Evolutionary conservation across 1,140 invertebrate genomes (phyloP).

Genomic region (Pseudoatta argentina): DNA sequence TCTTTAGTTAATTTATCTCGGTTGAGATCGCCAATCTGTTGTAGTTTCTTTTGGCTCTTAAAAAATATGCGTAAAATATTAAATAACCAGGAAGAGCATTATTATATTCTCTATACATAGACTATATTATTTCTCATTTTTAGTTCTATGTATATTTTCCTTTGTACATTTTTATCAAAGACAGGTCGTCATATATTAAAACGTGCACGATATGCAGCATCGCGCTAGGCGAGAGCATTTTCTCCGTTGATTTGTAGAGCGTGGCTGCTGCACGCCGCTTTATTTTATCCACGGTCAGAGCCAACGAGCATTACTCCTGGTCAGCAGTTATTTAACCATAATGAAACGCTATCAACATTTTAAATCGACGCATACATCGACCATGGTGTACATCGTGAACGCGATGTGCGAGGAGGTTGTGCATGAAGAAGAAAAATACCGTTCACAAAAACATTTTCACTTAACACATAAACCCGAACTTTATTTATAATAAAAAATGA

Average conservation of each 20-base stretch:
- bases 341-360: constrained; percentile 62
- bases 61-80: background rate
- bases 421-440: constrained; percentile 10
- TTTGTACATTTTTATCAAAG: constrained; percentile 14
- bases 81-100: background rate
- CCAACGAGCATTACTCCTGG: constrained; percentile 25
- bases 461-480: background rate
- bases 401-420: constrained; percentile 7
- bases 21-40: background rate
- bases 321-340: constrained; percentile 61
- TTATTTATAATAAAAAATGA: background rate
- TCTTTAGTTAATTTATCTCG: constrained; percentile 1
- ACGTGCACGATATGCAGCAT: constrained; percentile 18
- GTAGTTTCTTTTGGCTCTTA: background rate
- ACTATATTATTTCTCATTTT: constrained; percentile 21
- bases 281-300: constrained; percentile 77
- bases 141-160: background rate
- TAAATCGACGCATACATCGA: constrained; percentile 36
- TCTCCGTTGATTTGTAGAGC: constrained; percentile 80
- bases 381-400: background rate
- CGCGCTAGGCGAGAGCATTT: constrained; percentile 63
- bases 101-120: background rate
- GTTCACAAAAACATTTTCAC: constrained; percentile 15
- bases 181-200: background rate
- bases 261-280: constrained; percentile 68